Base-by-base conservation (phyloP, 2,888 invertebrate genomes). In the Leptura quadrifasciata region DNA sequence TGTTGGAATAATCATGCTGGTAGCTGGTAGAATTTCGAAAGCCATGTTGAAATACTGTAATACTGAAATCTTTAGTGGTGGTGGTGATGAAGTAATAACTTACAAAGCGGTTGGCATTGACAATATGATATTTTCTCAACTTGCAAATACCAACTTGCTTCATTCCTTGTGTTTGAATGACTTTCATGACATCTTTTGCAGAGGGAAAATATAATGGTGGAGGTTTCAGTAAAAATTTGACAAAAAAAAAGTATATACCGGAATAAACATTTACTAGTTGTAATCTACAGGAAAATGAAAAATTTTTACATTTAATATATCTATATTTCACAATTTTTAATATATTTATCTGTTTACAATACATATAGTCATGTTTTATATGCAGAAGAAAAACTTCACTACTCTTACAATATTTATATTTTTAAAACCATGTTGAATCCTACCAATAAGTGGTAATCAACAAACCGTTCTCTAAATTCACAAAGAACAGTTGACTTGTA, bases 271-370 rank as follows among this genome's bases (percentile, higher is more conserved):
- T 39, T 39, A 39, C 39, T 39, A 31, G 39, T 39, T 39, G 4
- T 54, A 61, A 61, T 39, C 24, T 20, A 65, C 21, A 18, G 31
- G n/a, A 68, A 27, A 74, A 72, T 64, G 17, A 75, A 75, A 68
- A 67, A 47, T 47, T 15, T n/a, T 24, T 69, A 85, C 87, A 87
- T 87, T 87, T 87, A 87, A 85, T 87, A 87, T 86, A 86, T 86
- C 87, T 88, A 88, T 88, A 87, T 88, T 88, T 88, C 87, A 87
- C 87, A 87, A 86, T 86, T 87, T 85, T 86, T 86, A 86, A 87
- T 88, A 87, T 87, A 87, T 86, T 86, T 87, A 86, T 77, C 77
- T 87, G 85, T 86, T 87, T 86, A 87, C 87, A 87, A 86, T 87
- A 87, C 86, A 87, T 87, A 86, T 86, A 87, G 85, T 83, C 82